Evolutionary conservation across 2,888 invertebrate species (phyloP), one percentile per base, ranked within the genome.

Genomic region (Hemaris fuciformis): DNA sequence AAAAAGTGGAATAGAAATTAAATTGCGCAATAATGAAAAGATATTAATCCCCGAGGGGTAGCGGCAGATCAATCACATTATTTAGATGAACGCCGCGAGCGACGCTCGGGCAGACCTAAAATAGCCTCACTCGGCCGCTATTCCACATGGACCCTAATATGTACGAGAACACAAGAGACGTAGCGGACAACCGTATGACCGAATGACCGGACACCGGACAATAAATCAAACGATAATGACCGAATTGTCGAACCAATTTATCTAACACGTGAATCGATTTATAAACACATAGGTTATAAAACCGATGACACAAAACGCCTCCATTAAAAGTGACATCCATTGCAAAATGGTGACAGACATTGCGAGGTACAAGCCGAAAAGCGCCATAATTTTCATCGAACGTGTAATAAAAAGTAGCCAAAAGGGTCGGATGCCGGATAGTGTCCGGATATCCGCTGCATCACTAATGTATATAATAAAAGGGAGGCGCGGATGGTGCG

Each of bases 61-160:
- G 71, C 66, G 68, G 71, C 73, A 81, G 85, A 88, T 89, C 89
- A 87, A 89, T 88, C 90, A 88, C 84, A 74, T 74, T 70, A 75
- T 79, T 81, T 79, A 79, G 77, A 79, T 76, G 76, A 79, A 71
- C 69, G 65, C 70, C 72, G 77, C 31, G 13, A 53, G 15, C 18
- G 83, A 80, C 75, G 77, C 79, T 83, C 81, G 72, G 80, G 84
- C 81, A 79, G 75, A 82, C 86, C 90, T 79, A 91, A 91, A 91
- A 91, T 91, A 91, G 88, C 87, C 74, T 10, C 83, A 79, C 81
- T 82, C 82, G 81, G 80, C 77, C 74, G 76, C 74, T 73, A 77
- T 77, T 76, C 74, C 80, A 77, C 75, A 79, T 27, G 31, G 18
- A 81, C 8, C 48, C 18, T 18, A 18, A 10, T 15, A 53, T 15